A percentile compares a stretch with the other conserved stretches of the same genome.
phyloP scores from a whole-genome alignment of 2,797 vertebrate species.

The Megaceryle alcyon region DNA sequence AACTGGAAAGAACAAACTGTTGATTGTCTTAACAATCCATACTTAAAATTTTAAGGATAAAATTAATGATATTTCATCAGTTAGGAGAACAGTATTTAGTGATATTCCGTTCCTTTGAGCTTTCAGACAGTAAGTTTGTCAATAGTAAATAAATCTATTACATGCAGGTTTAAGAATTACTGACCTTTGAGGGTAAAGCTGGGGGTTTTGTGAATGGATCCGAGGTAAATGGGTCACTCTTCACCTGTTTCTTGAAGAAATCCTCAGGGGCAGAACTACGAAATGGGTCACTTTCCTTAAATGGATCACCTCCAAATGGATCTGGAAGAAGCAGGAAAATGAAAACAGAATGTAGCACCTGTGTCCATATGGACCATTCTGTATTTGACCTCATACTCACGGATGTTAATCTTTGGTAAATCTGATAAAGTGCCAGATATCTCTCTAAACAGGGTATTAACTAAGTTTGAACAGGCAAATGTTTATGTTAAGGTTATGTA shows the following conservation, averaged over 20 bases:
- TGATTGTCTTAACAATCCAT: not conserved
- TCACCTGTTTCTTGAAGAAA: conserved; percentile 92
- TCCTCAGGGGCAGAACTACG: conserved; percentile 88
- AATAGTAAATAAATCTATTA: not conserved
- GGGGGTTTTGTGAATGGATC: conserved; percentile 92
- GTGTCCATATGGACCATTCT: not conserved
- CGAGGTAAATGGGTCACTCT: conserved; percentile 90
- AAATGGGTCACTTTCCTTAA: conserved; percentile 87
- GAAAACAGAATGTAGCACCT: not conserved
- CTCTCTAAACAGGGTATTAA: not conserved
- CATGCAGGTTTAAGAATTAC: not conserved
- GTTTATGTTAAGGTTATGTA: not conserved
- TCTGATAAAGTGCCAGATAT: not conserved
- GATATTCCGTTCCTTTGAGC: not conserved
- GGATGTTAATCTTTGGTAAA: not conserved
- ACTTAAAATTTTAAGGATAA: not conserved
- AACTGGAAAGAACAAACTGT: not conserved
- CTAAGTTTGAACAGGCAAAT: not conserved
- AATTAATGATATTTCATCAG: not conserved
- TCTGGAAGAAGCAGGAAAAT: conserved; percentile 51
- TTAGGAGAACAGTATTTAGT: not conserved
- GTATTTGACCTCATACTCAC: not conserved
- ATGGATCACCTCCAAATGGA: conserved; percentile 82
- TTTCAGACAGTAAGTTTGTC: not conserved
- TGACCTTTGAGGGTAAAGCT: conserved; percentile 88